Base-by-base conservation (phyloP, 2,797 vertebrate species). In the Anguilla megastoma region DNA sequence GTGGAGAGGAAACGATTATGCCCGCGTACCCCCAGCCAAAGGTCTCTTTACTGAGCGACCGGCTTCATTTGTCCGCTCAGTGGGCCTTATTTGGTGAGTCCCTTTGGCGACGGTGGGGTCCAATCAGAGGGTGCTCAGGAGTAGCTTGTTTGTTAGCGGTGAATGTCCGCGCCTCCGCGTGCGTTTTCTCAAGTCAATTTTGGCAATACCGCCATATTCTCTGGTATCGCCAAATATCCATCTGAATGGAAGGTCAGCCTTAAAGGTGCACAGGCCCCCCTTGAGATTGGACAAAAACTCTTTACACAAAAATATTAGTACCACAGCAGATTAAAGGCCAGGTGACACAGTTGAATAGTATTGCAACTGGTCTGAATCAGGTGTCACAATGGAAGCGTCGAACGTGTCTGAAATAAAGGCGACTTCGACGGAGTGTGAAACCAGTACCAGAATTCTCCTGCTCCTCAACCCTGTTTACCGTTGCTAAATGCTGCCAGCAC, bases 1-100 rank as follows among this genome's bases (percentile, higher is more conserved):
- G 93, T 94, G 94, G 91, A 91, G 89, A 74, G 89, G 92, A 87
- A 91, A 93, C 27, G 9, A 30, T 24, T 2, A 16, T 18, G 4
- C 0, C 33, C 7, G 76, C 33, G 2, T 12, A 14, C 76, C 16
- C 27, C 36, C 21, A 21, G 3, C 74, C 7, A 24, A 82, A 24
- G 6, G 79, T 21, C 4, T 18, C 21, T 45, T n/a, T n/a, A n/a
- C n/a, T n/a, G n/a, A n/a, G n/a, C n/a, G n/a, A n/a, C n/a, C n/a
- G n/a, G n/a, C n/a, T n/a, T n/a, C 6, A 2, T 36, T 8, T 48
- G 36, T 10, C 79, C 18, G 79, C 1, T 0, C 18, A 48, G 76
- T 18, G 4, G 16, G 79, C 33, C 0, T 4, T 2, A 14, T 50
- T 18, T n/a, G 79, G 36, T 30, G 16, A 18, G 16, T 41, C 14